Percentiles rank a stretch among this genome's conserved stretches.
phyloP scores from a whole-genome alignment of 2,113 vertebrate genomes.

The Aythya baeri region DNA sequence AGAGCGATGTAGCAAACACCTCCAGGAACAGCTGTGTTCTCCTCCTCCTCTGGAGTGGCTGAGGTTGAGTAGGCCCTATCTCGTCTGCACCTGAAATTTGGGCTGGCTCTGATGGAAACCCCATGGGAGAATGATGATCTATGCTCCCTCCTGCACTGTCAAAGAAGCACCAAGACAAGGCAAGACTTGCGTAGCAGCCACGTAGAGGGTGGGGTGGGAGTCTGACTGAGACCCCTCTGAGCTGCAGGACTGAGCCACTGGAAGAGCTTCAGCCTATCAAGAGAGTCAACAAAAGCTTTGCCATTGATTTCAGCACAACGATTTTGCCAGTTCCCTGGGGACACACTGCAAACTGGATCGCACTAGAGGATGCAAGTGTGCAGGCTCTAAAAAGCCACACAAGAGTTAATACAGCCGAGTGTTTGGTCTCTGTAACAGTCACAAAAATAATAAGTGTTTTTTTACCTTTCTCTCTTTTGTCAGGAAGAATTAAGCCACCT shows the following conservation, averaged over 20 bases:
- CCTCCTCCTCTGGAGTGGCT: not conserved
- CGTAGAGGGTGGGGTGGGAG: not conserved
- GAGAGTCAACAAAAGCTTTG: not conserved
- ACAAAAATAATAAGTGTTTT: slow-evolving; percentile 19
- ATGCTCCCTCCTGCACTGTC: accelerated
- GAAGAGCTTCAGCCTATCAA: not conserved
- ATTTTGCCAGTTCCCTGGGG: not conserved
- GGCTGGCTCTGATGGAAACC: not conserved
- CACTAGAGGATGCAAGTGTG: not conserved
- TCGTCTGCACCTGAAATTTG: not conserved
- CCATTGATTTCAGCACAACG: not conserved
- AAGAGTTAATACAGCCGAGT: not conserved
- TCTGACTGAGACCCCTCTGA: not conserved
- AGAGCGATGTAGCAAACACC: not conserved
- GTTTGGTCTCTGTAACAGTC: not conserved
- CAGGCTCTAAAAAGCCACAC: not conserved
- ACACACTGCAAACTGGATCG: not conserved
- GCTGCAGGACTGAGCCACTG: not conserved
- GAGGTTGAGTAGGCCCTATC: not conserved
- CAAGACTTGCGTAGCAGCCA: accelerated
- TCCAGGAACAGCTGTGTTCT: not conserved
- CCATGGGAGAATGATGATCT: not conserved
- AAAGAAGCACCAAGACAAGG: not conserved
- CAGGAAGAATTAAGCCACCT: slow-evolving; percentile 36
- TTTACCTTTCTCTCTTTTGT: slow-evolving; percentile 27